Base-by-base conservation (phyloP, 1,140 invertebrate species). In the Zaprionus taronus region DNA sequence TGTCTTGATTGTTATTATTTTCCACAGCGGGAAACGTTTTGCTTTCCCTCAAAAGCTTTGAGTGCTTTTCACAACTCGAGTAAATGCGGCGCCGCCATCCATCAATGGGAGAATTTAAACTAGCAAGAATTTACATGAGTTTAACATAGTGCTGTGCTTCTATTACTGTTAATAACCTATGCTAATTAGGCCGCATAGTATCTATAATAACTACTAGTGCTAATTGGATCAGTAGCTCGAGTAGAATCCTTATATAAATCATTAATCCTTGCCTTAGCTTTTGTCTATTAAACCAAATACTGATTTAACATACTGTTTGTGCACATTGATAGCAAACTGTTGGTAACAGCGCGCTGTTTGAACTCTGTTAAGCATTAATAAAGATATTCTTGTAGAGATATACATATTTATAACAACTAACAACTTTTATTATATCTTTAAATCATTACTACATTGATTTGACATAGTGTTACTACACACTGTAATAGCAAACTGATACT, bases 1-100 rank as follows among this genome's bases (percentile, higher is more conserved):
- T 24, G 17, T 24, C 47, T 51, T 22, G 47, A 51, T 51, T 51
- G 47, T 51, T 51, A 24, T 51, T 51, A 51, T 47, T 47, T 47
- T 47, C 15, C 47, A 51, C 47, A 51, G 47, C 47, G 20, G 47
- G 20, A 51, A 51, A 51, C 20, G 47, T 51, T 51, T 24, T 51
- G 47, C 17, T 51, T 51, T 51, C n/a, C 47, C 17, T 20, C 4
- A 17, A 51, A 51, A 51, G 4, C 47, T 12, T 24, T 47, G 41
- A 17, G n/a, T 47, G 15, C 41, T 49, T 49, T 20, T 22, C 47
- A 20, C 47, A n/a, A 44, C 15, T 44, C 41, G 15, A 44, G 41
- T 44, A n/a, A 44, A 44, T 44, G 41, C n/a, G 41, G 41, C 41
- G 41, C 41, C n/a, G n/a, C n/a, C 41, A 17, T 47, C n/a, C 5